phyloP scores from a whole-genome alignment of 2,888 invertebrate genomes.

The Dendrolimus pini region DNA sequence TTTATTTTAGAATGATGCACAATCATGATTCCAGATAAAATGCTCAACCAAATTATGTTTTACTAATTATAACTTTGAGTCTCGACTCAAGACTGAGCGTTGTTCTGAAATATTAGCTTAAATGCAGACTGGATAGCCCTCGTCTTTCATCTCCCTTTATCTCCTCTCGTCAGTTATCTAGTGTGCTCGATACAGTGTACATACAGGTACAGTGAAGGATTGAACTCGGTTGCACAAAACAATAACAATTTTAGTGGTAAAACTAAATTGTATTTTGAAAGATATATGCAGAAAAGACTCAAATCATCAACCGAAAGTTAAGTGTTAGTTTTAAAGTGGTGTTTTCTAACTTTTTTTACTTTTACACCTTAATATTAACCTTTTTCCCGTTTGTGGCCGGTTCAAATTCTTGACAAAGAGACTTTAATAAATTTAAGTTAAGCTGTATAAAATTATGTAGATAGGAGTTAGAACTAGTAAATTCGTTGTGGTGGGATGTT shows the following conservation, averaged over 20 bases:
- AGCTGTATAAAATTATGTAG: conserved; percentile 54
- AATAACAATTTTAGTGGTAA: not conserved
- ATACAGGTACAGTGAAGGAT: conserved; percentile 40
- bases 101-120: not conserved
- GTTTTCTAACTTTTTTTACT: conserved; percentile 30
- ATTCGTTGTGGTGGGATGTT: conserved; percentile 70
- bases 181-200: conserved; percentile 28
- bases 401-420: conserved; percentile 57
- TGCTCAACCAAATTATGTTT: not conserved
- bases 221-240: conserved; percentile 59
- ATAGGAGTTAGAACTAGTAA: conserved; percentile 72
- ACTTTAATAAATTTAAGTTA: conserved; percentile 58
- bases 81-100: conserved; percentile 6
- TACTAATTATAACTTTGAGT: conserved; percentile 1
- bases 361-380: conserved; percentile 29
- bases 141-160: conserved; percentile 19
- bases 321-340: conserved; percentile 31
- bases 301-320: conserved; percentile 27
- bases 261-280: not conserved
- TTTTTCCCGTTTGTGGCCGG: conserved; percentile 64
- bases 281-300: conserved; percentile 1
- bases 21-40: not conserved
- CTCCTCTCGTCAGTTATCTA: conserved; percentile 29
- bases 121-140: conserved; percentile 19
- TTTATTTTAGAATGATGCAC: conserved; percentile 9